Evolutionary conservation across 2,888 invertebrate genomes (phyloP), one percentile per base, ranked within the genome.

Genomic region (Eustalomyia histrio): DNA sequence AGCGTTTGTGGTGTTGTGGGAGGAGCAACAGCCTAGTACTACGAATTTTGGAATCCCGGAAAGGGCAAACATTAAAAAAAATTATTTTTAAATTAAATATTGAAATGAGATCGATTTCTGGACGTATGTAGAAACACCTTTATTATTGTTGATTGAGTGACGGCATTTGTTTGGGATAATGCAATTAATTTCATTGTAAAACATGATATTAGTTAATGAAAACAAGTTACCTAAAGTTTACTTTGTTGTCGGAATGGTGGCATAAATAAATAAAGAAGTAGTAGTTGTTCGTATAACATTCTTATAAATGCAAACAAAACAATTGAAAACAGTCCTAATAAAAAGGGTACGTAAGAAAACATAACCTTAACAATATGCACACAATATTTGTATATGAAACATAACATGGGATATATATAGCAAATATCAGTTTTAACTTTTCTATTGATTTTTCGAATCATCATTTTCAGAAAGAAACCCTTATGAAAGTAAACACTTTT

Each of bases 151-250:
- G 12, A 39, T 2, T 39, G 2, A 3, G 12, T 39, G 10, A 39
- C 10, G 39, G 10, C 39, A 14, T 39, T 0, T 57, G 12, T 29
- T 16, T 64, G 64, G 50, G 64, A 64, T 64, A 64, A 64, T 64
- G 50, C 50, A 64, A 64, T 50, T 64, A 64, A 64, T 50, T 50
- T 64, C 8, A 33, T 64, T 64, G 64, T 64, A 50, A 24, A 64
- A 52, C 64, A 64, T 33, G 47, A 33, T 64, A 50, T 64, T 50
- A 52, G 10, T 64, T 17, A 33, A 64, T 64, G 55, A 50, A 50
- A 29, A 6, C 29, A 29, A 29, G 29, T 29, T 29, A 29, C 29
- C 29, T 29, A 29, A 64, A 64, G 39, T 39, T 39, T 39, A 39
- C 14, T 39, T 39, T 39, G 39, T 39, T 39, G 14, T 29, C 10